Evolutionary conservation across 2,113 vertebrate species (phyloP).

Genomic region (Eulemur macaco): DNA sequence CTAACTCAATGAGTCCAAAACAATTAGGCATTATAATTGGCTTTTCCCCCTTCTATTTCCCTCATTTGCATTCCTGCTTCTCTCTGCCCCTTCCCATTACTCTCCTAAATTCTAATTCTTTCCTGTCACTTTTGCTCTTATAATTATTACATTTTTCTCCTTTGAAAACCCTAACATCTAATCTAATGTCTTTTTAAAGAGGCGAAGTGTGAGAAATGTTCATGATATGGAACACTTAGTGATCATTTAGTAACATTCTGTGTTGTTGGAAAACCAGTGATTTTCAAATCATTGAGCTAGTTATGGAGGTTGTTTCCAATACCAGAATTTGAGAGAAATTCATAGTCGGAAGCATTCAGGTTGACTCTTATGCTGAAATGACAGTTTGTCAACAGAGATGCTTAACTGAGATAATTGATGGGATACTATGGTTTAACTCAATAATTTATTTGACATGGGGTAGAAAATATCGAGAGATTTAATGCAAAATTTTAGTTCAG

Average conservation of each 20-base stretch:
- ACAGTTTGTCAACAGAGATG: neutral
- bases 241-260: neutral
- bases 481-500: slow-evolving; percentile 31
- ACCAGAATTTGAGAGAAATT: neutral
- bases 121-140: neutral
- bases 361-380: neutral
- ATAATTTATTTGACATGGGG: slow-evolving; percentile 40
- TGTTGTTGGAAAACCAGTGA: neutral
- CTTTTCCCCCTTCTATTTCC: neutral
- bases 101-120: slow-evolving; percentile 6
- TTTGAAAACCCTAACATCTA: neutral
- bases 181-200: neutral
- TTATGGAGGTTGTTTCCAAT: neutral
- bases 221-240: neutral
- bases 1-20: neutral
- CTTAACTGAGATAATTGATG: slow-evolving; percentile 27
- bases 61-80: neutral
- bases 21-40: neutral
- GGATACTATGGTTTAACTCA: neutral
- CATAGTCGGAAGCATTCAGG: neutral
- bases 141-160: neutral
- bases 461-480: slow-evolving; percentile 56
- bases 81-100: neutral
- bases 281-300: neutral
- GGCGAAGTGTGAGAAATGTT: neutral